Evolutionary conservation across 92 coral and sea anemone genomes (phyloP).

Genomic region (Palythoa grandiflora): DNA sequence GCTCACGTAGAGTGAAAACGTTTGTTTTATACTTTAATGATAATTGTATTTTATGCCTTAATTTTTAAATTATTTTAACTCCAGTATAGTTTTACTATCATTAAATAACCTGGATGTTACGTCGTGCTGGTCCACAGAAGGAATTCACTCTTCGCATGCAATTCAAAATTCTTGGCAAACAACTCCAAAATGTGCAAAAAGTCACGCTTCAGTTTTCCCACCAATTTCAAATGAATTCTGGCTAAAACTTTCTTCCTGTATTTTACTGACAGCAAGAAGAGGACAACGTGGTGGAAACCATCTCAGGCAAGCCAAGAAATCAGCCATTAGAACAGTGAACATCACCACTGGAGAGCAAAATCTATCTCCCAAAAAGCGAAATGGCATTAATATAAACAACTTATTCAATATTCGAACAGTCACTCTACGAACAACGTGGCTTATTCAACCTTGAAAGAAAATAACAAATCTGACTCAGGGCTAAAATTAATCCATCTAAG

Average conservation of each 20-base stretch:
- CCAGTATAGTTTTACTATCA: not conserved
- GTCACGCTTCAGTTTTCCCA: too few species aligned
- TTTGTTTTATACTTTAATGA: too few species aligned
- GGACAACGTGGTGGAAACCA: slow-evolving; percentile 18
- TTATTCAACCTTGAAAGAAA: slow-evolving; percentile 7
- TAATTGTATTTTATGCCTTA: too few species aligned
- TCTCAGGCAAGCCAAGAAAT: not conserved
- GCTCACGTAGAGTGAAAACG: too few species aligned
- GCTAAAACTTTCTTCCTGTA: too few species aligned
- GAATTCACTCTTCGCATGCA: too few species aligned
- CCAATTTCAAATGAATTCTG: too few species aligned
- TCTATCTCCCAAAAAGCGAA: not conserved
- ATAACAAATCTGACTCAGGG: slow-evolving; percentile 22
- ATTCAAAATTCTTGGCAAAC: too few species aligned
- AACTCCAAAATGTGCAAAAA: too few species aligned
- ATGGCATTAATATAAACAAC: not conserved
- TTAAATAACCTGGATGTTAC: too few species aligned
- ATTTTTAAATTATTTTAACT: too few species aligned
- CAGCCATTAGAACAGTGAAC: not conserved
- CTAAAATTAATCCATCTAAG: slow-evolving; percentile 44
- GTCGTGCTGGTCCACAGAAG: too few species aligned
- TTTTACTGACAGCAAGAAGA: not conserved
- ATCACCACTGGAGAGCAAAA: not conserved
- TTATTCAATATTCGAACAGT: slow-evolving; percentile 28
- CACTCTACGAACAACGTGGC: not conserved